These are phyloP conservation scores for Eubasilissa regina DNA, from an alignment of 1,140 invertebrate genomes.

Conservation along the genomic window DNA sequence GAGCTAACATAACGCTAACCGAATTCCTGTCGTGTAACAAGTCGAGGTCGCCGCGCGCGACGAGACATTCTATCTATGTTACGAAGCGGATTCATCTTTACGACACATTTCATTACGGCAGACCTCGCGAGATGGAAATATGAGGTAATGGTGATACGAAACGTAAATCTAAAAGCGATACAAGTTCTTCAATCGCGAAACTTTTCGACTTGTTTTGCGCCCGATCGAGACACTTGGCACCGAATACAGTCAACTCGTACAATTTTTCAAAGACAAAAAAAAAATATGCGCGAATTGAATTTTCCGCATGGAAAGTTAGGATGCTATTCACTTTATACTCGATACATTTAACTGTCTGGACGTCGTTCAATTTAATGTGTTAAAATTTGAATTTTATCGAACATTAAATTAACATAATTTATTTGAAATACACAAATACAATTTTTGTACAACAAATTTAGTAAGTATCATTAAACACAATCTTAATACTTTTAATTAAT, in stretches of 20 bases:
- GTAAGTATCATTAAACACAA: too few species aligned
- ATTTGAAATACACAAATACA: too few species aligned
- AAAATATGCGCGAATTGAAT: too few species aligned
- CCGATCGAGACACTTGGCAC: conserved; percentile 6
- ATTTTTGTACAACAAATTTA: too few species aligned
- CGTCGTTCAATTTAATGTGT: too few species aligned
- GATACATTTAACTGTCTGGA: too few species aligned
- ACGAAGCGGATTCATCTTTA: conserved; percentile 1
- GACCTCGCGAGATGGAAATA: conserved; percentile 16
- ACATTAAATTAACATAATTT: too few species aligned
- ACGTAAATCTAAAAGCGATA: conserved; percentile 1
- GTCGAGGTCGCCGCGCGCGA: background rate
- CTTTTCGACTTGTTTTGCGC: conserved; percentile 18
- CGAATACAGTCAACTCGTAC: background rate
- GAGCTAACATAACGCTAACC: too few species aligned
- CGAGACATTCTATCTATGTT: background rate
- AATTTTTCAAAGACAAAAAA: background rate
- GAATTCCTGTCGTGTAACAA: background rate
- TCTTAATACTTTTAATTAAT: too few species aligned
- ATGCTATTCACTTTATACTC: too few species aligned
- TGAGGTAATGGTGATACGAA: background rate
- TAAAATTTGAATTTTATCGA: too few species aligned
- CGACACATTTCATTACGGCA: conserved; percentile 21
- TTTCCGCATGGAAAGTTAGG: too few species aligned
- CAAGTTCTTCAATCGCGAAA: conserved; percentile 23